These are phyloP conservation scores for Polymixis flavicincta DNA, from an alignment of 2,888 invertebrate species.

Conservation along the genomic window DNA sequence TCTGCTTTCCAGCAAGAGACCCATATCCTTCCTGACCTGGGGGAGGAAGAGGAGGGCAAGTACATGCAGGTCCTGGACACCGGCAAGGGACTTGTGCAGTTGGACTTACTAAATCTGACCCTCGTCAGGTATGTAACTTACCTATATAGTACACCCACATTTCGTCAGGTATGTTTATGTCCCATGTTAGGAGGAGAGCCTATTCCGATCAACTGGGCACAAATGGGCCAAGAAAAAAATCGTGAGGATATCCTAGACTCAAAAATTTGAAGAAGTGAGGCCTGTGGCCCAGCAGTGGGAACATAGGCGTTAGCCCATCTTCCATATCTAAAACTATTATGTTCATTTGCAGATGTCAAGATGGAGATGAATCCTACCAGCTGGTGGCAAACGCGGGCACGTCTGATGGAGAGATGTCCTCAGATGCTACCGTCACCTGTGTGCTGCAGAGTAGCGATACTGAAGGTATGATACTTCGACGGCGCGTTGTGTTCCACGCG, in stretches of 20 bases:
- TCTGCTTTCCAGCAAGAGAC: slow-evolving; percentile 48
- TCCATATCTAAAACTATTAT: not conserved
- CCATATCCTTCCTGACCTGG: slow-evolving; percentile 66
- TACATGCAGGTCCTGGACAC: slow-evolving; percentile 79
- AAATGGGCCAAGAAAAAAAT: not conserved
- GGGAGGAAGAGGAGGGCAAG: slow-evolving; percentile 61
- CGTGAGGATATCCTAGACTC: too few relatives aligned
- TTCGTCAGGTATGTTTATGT: too few relatives aligned
- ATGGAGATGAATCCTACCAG: slow-evolving; percentile 79
- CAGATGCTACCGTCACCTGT: slow-evolving; percentile 79
- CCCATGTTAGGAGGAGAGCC: too few relatives aligned
- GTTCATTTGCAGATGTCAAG: slow-evolving; percentile 72
- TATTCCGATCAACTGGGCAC: too few relatives aligned
- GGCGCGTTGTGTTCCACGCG: too few relatives aligned
- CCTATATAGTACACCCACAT: too few relatives aligned
- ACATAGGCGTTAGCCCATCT: too few relatives aligned
- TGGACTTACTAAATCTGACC: slow-evolving; percentile 83
- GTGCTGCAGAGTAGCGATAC: slow-evolving; percentile 80
- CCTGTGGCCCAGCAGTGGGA: too few relatives aligned
- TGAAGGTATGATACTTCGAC: slow-evolving; percentile 50
- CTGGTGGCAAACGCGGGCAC: slow-evolving; percentile 72
- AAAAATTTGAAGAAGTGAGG: too few relatives aligned
- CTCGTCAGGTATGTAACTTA: slow-evolving; percentile 79
- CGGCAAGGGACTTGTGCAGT: slow-evolving; percentile 77
- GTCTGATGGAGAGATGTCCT: slow-evolving; percentile 58